Evolutionary conservation across 2,888 invertebrate species (phyloP), one percentile per base, ranked within the genome.

Genomic region (Spatulosminthurus flaviceps): DNA sequence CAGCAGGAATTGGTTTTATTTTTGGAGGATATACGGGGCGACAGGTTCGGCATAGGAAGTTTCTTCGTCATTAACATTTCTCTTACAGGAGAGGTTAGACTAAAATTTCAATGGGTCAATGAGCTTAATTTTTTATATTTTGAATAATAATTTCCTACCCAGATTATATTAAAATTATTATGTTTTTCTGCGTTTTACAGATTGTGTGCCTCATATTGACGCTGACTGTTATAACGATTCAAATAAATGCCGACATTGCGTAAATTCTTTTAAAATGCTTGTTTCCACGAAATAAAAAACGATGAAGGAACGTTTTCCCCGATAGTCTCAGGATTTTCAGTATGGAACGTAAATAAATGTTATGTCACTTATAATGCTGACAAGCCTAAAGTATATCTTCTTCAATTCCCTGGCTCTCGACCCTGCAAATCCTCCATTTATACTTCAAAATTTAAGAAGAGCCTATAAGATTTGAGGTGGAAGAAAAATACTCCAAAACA

Each of bases 181-280:
- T 43, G 43, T 43, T 13, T 43, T 13, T 13, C 19, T 43, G 43
- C 19, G 9, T 60, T 4, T 21, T 21, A 11, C 28, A 73, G 73
- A 26, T 73, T 43, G 51, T 26, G n/a, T 19, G 28, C 26, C 19
- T 73, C 5, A 60, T 74, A 16, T 61, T 74, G 29, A 74, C 74
- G 0, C 16, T 74, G 28, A 61, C 74, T 1, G 61, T 74, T 9
- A 74, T 74, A 19, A 74, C 60, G 4, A 74, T 74, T 61, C 74
- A 74, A 73, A 41, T 69, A 34, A 34, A 34, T 34, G 34, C 34
- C 34, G 9, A 34, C 9, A 34, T n/a, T n/a, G n/a, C n/a, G n/a
- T n/a, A n/a, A n/a, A n/a, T n/a, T n/a, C n/a, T n/a, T n/a, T n/a
- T n/a, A n/a, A n/a, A n/a, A n/a, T n/a, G n/a, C n/a, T n/a, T n/a